Base-by-base conservation (phyloP, 2,797 vertebrate genomes). In the Chelidonichthys spinosus region DNA sequence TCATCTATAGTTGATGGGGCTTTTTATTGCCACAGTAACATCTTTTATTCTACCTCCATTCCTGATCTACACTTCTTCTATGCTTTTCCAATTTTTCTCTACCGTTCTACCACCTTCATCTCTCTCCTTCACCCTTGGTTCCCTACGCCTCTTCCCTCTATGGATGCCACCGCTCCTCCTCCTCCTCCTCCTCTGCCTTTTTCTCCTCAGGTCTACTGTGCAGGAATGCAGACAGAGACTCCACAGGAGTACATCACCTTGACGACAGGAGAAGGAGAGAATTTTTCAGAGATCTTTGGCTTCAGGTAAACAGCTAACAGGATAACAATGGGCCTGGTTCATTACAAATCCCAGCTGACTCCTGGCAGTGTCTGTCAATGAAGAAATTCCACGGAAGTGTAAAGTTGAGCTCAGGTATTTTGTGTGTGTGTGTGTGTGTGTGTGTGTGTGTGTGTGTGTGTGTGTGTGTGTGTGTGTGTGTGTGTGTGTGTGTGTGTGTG, bases 201-300 rank as follows among this genome's bases (percentile, higher is more conserved):
- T 49, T 47, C 50, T 72, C 82, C 86, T 84, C 89, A 99, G 98
- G 92, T 99, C 67, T 98, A 96, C 92, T 99, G 98, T 85, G 95
- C 96, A 61, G 96, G 95, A 74, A 98, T 99, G 97, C 95, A 96
- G 88, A 96, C 96, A 2, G 95, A 95, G 72, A 93, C 79, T 85
- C 98, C 97, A 3, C 96, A 95, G 86, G 98, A 99, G 82, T 99
- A 97, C 4, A 88, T 99, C 87, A 97, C 96, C 14, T 95, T 99
- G 88, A 90, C 92, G 9, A 94, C 92, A 0, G 95, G 96, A 1
- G 97, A 98, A 76, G 93, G 90, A 14, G 97, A 99, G 89, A 99
- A 99, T 90, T 99, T 97, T 86, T 99, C 98, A 0, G 97, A 99
- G 91, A 97, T 99, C 54, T 99, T 97, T 74, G 97, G 95, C 80